phyloP scores from a whole-genome alignment of 35 echinoderm and acorn worm species.

The Strongylocentrotus purpuratus region DNA sequence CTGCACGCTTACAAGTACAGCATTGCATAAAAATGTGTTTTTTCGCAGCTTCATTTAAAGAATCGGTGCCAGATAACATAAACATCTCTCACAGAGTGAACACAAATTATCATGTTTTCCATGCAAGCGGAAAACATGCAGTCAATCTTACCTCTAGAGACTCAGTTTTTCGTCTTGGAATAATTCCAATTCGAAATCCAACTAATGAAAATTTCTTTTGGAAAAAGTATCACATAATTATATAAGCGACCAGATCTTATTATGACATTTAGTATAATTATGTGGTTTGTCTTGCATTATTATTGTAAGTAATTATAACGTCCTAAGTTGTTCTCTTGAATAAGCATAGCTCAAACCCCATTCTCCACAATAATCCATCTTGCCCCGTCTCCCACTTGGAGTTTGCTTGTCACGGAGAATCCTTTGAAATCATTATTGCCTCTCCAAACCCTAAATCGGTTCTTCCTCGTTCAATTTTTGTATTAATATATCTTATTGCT shows the following conservation, averaged over 20 bases:
- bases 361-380: neutral
- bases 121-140: neutral
- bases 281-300: too few species aligned
- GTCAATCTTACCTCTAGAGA: neutral
- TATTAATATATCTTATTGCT: too few species aligned
- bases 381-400: neutral
- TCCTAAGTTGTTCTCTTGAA: neutral
- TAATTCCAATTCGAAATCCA: neutral
- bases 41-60: neutral
- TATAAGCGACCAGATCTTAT: too few species aligned
- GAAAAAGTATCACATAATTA: neutral
- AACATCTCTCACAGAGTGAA: too few species aligned
- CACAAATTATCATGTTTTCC: too few species aligned
- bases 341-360: too few species aligned
- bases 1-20: neutral
- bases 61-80: neutral
- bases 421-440: too few species aligned
- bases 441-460: too few species aligned
- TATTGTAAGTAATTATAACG: too few species aligned
- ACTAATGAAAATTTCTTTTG: constrained; percentile 5
- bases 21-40: neutral
- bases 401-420: neutral
- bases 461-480: too few species aligned
- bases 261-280: too few species aligned
- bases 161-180: neutral